Percentiles rank a stretch among this genome's conserved stretches.
Conservation (phyloP, 2,888 invertebrate species). For the Archaeoteleia sp. region DNA sequence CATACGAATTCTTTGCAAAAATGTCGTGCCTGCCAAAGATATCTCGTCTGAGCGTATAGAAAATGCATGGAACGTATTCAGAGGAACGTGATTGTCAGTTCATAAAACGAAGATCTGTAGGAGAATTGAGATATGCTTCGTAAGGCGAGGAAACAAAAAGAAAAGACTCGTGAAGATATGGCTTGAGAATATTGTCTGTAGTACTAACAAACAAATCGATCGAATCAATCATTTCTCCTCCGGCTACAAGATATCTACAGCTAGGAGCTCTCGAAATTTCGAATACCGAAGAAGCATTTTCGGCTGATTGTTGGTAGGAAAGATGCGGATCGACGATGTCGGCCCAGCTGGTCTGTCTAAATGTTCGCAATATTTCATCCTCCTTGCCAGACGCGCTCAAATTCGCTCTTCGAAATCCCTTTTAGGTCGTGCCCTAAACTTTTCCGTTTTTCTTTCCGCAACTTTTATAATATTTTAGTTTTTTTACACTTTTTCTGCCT, state of each 20-base stretch:
- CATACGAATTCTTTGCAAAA: constrained; percentile 11
- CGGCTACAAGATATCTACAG: too few species aligned
- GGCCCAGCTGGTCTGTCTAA: constrained; percentile 7
- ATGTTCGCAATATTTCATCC: constrained; percentile 26
- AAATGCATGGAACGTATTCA: constrained; percentile 19
- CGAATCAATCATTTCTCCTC: too few species aligned
- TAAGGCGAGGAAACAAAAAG: background rate
- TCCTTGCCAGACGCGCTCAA: constrained; percentile 20
- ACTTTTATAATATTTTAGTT: constrained; percentile 17
- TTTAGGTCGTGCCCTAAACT: constrained; percentile 4
- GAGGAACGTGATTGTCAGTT: constrained; percentile 8
- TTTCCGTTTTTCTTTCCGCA: constrained; percentile 4
- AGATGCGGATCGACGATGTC: background rate
- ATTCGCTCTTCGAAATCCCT: constrained; percentile 18
- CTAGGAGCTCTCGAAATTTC: too few species aligned
- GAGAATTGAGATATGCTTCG: constrained; percentile 1
- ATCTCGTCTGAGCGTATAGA: constrained; percentile 13
- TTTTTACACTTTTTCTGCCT: constrained; percentile 13
- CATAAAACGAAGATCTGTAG: constrained; percentile 2
- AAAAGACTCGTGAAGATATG: background rate
- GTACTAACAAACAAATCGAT: too few species aligned
- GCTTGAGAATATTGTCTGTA: too few species aligned
- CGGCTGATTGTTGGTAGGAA: background rate
- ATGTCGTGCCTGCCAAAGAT: constrained; percentile 5
- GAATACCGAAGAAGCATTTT: background rate